Evolutionary conservation across 2,888 invertebrate genomes (phyloP).

Genomic region (Cryptophagus acutangulus): DNA sequence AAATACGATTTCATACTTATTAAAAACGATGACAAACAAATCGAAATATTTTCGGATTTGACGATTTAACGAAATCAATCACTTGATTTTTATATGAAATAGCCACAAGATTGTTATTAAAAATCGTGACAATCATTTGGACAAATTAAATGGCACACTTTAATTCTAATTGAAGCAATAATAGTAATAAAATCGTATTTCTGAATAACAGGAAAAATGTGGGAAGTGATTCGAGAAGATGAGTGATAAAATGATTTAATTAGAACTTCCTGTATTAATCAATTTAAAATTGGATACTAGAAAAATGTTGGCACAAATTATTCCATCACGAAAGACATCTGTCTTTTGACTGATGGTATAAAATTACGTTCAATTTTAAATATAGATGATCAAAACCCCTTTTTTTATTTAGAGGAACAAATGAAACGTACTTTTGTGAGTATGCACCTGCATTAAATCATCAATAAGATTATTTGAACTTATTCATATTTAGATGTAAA

Average conservation of each 20-base stretch:
- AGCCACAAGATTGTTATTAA: no score
- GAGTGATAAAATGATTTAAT: slow-evolving; percentile 3
- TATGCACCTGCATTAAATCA: slow-evolving; percentile 33
- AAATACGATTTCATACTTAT: no score
- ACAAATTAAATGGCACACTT: no score
- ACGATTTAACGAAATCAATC: no score
- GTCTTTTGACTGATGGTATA: background rate
- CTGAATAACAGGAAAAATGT: slow-evolving; percentile 18
- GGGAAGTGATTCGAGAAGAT: slow-evolving; percentile 4
- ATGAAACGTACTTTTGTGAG: no score
- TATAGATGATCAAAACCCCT: background rate
- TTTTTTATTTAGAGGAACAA: slow-evolving; percentile 3
- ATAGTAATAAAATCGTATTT: slow-evolving; percentile 11
- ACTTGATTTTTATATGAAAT: no score
- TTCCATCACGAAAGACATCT: background rate
- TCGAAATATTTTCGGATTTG: no score
- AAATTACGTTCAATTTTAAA: background rate
- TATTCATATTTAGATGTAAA: slow-evolving; percentile 34
- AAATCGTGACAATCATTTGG: no score
- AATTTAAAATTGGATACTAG: background rate
- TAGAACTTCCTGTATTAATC: slow-evolving; percentile 5
- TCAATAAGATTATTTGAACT: slow-evolving; percentile 32
- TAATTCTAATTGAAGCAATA: no score
- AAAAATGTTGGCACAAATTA: background rate
- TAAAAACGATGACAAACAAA: no score